phyloP scores from a whole-genome alignment of 2,113 vertebrate genomes.

The Regulus satrapa region DNA sequence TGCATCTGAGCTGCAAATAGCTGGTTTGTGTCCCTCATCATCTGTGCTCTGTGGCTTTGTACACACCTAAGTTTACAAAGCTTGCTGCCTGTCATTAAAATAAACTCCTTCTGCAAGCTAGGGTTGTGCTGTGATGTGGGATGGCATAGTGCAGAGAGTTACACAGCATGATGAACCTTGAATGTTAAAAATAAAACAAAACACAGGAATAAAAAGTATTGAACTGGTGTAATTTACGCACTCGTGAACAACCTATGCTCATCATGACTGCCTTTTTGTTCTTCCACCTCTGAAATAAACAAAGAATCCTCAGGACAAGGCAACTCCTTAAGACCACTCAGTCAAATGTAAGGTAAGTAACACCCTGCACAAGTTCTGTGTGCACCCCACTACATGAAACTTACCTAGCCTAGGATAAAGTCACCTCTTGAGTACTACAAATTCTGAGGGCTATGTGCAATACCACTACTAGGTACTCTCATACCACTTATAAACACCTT shows the following conservation, averaged over 20 bases:
- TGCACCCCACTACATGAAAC: rapidly evolving
- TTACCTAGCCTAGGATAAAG: background rate
- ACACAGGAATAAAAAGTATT: background rate
- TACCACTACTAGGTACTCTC: background rate
- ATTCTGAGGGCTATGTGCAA: background rate
- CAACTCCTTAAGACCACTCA: background rate
- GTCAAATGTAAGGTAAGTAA: background rate
- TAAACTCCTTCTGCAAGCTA: background rate
- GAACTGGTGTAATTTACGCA: background rate
- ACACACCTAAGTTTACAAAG: background rate
- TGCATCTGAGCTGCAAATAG: background rate
- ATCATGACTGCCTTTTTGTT: background rate
- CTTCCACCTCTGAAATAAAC: background rate
- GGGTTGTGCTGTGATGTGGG: background rate
- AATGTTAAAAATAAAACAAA: background rate
- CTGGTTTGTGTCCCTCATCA: background rate
- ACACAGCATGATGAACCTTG: background rate
- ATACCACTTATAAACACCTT: rapidly evolving
- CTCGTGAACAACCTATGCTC: background rate
- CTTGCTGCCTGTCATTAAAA: background rate
- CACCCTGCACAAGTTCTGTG: background rate
- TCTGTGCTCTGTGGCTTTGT: background rate
- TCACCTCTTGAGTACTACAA: background rate
- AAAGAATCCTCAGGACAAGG: background rate
- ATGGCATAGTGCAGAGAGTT: background rate